These are phyloP conservation scores for Nycteola revayana DNA, from an alignment of 2,888 invertebrate species.

Conservation along the genomic window DNA sequence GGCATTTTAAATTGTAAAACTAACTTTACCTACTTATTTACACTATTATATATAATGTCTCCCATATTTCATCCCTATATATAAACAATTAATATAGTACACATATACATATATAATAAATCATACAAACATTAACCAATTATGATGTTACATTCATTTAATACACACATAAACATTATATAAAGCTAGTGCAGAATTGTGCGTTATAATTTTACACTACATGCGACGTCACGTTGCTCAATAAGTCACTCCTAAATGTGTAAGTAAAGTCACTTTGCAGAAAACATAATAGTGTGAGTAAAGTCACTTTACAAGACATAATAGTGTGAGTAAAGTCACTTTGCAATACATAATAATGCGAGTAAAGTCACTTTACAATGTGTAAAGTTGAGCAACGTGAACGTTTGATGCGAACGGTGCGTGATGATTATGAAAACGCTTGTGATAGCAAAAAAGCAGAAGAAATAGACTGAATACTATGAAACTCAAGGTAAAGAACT, in stretches of 20 bases:
- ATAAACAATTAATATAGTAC: constrained; percentile 1
- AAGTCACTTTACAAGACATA: constrained; percentile 1
- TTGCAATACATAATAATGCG: constrained; percentile 1
- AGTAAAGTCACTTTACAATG: constrained; percentile 5
- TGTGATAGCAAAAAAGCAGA: constrained; percentile 60
- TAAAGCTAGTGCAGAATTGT: constrained; percentile 45
- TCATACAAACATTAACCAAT: constrained; percentile 3
- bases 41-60: no score
- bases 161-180: constrained; percentile 5
- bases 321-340: not conserved
- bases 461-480: constrained; percentile 31
- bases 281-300: not conserved
- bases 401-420: constrained; percentile 49
- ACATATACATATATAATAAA: constrained; percentile 12
- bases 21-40: no score
- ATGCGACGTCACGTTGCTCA: constrained; percentile 9
- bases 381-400: constrained; percentile 6
- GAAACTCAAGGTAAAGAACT: constrained; percentile 38
- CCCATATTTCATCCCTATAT: no score
- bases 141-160: no score
- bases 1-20: no score
- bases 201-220: constrained; percentile 8
- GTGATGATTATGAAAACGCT: constrained; percentile 75
- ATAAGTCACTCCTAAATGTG: no score
- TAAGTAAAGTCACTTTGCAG: not conserved